Evolutionary conservation across 2,113 vertebrate genomes (phyloP), one percentile per base, ranked within the genome.

Genomic region (Cyphomyrus discorhynchus): DNA sequence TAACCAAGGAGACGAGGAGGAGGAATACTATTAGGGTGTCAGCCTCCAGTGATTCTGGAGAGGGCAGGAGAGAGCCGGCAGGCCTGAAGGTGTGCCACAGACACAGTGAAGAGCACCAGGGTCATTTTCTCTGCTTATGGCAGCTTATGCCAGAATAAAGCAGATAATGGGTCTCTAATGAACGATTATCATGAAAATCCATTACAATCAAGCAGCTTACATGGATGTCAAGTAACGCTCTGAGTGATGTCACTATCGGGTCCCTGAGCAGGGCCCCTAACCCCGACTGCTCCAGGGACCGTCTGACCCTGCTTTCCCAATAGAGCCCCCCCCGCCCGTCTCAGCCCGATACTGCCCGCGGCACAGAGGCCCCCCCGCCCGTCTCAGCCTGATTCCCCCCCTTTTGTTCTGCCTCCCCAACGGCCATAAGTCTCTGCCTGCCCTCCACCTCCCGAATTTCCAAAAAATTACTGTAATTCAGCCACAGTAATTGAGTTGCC

Each of bases 91-190:
- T 85, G 83, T 49, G 90, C 53, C 53, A 90, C 62, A 92, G 93
- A 93, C 89, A 89, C 77, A 92, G 91, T 90, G 19, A 92, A 93
- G 93, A 91, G 3, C 13, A 47, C 49, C 24, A 50, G 17, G 46
- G 27, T 8, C 13, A 85, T 11, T 47, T 3, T n/a, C 42, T 85
- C 46, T 85, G 42, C 42, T 85, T 47, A 49, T 49, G 3, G 0
- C 19, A 49, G 92, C 91, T 91, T 42, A 35, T 19, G 42, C 35
- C 39, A 49, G 46, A 31, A 6, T 42, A 31, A 21, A 83, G 24
- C 46, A 85, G 42, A 11, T 47, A 13, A 31, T 27, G 24, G 21
- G 46, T 21, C 5, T 19, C 24, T 31, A 13, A 86, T 49, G 50
- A 86, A 27, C 0, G 2, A 86, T 86, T 45, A 46, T 47, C 19